These are phyloP conservation scores for Entelurus aequoreus DNA, from an alignment of 2,113 vertebrate genomes.

Conservation along the genomic window DNA sequence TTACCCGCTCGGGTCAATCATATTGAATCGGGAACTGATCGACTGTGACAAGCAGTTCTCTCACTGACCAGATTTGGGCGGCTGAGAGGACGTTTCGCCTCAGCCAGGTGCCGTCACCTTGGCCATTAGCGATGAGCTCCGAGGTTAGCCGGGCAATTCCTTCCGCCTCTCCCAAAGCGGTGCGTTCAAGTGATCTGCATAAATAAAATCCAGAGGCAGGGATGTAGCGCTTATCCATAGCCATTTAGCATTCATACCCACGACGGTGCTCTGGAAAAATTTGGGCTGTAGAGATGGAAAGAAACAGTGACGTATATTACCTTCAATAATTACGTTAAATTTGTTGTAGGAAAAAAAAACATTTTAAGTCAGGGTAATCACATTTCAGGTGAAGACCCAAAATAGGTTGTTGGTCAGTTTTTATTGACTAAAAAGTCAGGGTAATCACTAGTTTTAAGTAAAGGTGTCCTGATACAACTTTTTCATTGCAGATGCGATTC, in stretches of 20 bases:
- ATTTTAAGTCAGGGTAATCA: too few species aligned
- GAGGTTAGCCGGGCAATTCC: constrained; percentile 29
- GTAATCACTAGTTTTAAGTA: too few species aligned
- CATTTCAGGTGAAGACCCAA: too few species aligned
- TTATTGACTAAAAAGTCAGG: too few species aligned
- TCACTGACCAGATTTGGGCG: constrained; percentile 20
- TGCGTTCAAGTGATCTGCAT: constrained; percentile 46
- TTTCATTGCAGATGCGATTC: too few species aligned
- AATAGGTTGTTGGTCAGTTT: too few species aligned
- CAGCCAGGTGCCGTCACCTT: constrained; percentile 51
- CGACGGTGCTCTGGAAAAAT: background rate
- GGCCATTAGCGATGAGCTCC: constrained; percentile 29
- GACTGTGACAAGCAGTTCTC: constrained; percentile 50
- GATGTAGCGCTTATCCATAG: constrained; percentile 11
- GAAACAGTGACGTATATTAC: background rate
- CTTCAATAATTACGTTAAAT: constrained; percentile 14
- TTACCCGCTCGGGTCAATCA: constrained; percentile 64
- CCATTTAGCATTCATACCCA: constrained; percentile 30
- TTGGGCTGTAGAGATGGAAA: background rate
- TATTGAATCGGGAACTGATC: constrained; percentile 46
- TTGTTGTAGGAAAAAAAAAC: constrained; percentile 14
- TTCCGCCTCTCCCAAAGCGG: constrained; percentile 21
- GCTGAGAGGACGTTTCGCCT: constrained; percentile 41
- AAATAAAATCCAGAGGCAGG: constrained; percentile 34
- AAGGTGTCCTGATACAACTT: too few species aligned